These are phyloP conservation scores for Lottia gigantea DNA, from an alignment of 2,888 invertebrate species.

Conservation along the genomic window DNA sequence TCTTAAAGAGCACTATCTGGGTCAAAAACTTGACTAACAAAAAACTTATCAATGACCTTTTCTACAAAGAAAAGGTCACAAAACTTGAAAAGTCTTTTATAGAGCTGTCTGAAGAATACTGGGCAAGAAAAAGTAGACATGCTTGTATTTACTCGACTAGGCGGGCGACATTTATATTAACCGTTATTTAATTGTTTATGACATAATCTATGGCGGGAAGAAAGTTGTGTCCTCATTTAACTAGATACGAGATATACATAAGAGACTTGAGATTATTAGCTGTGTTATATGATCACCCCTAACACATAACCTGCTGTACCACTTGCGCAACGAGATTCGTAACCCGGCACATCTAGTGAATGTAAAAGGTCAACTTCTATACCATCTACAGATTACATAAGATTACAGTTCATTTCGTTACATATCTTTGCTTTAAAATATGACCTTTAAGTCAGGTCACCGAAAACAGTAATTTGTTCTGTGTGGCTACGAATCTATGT, in stretches of 20 bases:
- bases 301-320: constrained; percentile 6
- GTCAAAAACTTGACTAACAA: constrained; percentile 11
- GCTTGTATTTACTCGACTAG: no score
- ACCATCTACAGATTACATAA: neutral
- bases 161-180: no score
- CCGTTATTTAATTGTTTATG: no score
- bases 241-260: neutral
- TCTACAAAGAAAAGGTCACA: constrained; percentile 4
- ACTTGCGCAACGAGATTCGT: neutral
- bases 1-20: constrained; percentile 11
- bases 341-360: neutral
- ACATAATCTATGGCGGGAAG: no score
- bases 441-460: constrained; percentile 6
- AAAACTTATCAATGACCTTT: constrained; percentile 10
- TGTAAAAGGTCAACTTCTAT: neutral
- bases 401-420: neutral
- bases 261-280: constrained; percentile 2
- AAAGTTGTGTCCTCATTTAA: no score
- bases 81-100: neutral
- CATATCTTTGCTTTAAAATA: neutral
- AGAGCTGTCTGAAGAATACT: no score
- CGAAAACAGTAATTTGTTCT: neutral
- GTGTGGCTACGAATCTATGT: no score
- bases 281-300: constrained; percentile 7
- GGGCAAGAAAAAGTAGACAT: no score